Evolutionary conservation across 2,797 vertebrate species (phyloP).

Genomic region (Cirrhinus molitorella): DNA sequence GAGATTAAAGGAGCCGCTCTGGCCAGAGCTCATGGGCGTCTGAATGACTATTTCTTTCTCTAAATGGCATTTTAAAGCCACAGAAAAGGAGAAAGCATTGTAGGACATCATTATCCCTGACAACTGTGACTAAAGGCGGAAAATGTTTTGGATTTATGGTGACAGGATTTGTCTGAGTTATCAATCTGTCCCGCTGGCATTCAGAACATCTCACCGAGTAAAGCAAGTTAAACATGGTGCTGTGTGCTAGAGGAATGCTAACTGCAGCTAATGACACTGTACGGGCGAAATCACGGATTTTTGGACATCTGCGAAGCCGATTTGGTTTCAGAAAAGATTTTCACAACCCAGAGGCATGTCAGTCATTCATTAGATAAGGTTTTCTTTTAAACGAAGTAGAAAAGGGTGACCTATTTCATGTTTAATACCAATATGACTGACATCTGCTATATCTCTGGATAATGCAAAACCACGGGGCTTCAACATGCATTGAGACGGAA

Average conservation of each 20-base stretch:
- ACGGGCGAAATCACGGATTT: constrained; percentile 38
- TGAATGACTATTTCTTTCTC: constrained; percentile 27
- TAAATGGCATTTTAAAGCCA: constrained; percentile 55
- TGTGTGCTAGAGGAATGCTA: constrained; percentile 44
- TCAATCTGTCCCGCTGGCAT: constrained; percentile 61
- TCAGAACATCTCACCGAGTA: constrained; percentile 46
- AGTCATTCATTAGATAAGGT: constrained; percentile 48
- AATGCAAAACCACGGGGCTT: constrained; percentile 52
- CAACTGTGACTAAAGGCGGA: constrained; percentile 62
- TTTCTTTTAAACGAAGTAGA: constrained; percentile 40
- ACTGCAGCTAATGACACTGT: constrained; percentile 55
- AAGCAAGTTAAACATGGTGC: constrained; percentile 55
- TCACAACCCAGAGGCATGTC: constrained; percentile 36
- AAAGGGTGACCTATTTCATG: constrained; percentile 52
- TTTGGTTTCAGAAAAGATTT: constrained; percentile 24
- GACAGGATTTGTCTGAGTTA: constrained; percentile 64
- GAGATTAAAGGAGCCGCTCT: constrained; percentile 42
- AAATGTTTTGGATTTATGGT: constrained; percentile 63
- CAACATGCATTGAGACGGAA: constrained; percentile 41
- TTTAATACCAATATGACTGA: constrained; percentile 53
- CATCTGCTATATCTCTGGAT: constrained; percentile 49
- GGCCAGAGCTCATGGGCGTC: constrained; percentile 19
- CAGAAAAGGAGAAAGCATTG: constrained; percentile 57
- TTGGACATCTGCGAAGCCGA: constrained; percentile 24
- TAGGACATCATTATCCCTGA: constrained; percentile 63